phyloP scores from a whole-genome alignment of 2,888 invertebrate genomes.

The Nebria salina region DNA sequence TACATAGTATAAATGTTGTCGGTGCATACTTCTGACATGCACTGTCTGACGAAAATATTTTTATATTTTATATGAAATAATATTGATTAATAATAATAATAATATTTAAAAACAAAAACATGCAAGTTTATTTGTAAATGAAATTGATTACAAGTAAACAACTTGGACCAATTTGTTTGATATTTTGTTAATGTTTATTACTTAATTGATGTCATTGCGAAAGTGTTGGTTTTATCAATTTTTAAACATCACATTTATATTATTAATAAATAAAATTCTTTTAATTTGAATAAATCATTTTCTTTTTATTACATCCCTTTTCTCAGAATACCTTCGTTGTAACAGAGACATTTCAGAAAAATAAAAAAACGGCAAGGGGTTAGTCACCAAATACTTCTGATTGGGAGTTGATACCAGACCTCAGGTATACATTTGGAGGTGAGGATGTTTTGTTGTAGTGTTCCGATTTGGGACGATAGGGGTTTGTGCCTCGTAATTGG shows the following conservation, averaged over 20 bases:
- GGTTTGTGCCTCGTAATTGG: too few relatives aligned
- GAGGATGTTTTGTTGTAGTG: too few relatives aligned
- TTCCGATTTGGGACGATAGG: too few relatives aligned
- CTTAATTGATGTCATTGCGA: background rate
- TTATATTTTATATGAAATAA: constrained; percentile 10
- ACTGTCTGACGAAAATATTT: background rate
- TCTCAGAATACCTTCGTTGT: too few relatives aligned
- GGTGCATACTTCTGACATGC: background rate
- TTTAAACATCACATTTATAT: constrained; percentile 24
- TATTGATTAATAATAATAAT: constrained; percentile 3
- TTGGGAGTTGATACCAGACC: too few relatives aligned
- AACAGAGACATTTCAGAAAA: too few relatives aligned
- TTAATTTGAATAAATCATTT: background rate
- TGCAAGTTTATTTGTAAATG: background rate
- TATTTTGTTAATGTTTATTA: background rate
- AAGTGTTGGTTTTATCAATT: constrained; percentile 11
- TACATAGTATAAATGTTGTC: constrained; percentile 3
- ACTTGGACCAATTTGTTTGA: constrained; percentile 13
- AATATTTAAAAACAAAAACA: background rate
- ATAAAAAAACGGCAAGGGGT: too few relatives aligned
- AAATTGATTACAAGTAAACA: background rate
- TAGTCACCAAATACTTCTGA: too few relatives aligned
- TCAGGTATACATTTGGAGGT: too few relatives aligned
- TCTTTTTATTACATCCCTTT: background rate
- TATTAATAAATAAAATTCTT: constrained; percentile 23